Evolutionary conservation across 2,797 vertebrate genomes (phyloP).

Genomic region (Argentina silus): DNA sequence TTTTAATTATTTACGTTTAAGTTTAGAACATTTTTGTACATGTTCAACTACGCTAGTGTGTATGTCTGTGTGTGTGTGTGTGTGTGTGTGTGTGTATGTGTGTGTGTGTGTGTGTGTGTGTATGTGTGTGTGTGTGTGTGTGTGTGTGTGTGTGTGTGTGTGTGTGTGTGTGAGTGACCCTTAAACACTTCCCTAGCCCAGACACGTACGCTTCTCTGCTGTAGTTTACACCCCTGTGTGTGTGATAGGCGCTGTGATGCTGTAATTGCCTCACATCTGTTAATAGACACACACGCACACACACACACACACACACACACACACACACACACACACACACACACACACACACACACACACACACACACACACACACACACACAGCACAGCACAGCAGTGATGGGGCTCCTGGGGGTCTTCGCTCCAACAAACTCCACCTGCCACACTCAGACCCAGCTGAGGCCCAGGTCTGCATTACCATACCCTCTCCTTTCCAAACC

Average conservation of each 20-base stretch:
- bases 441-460: slow-evolving; percentile 75
- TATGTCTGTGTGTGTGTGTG: too few relatives aligned
- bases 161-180: too few relatives aligned
- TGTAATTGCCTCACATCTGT: slow-evolving; percentile 72
- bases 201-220: background rate
- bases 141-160: too few relatives aligned
- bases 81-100: too few relatives aligned
- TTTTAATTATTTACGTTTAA: background rate
- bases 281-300: slow-evolving; percentile 40
- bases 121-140: too few relatives aligned
- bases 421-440: slow-evolving; percentile 77
- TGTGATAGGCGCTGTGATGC: slow-evolving; percentile 58
- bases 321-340: slow-evolving; percentile 12
- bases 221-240: slow-evolving; percentile 22
- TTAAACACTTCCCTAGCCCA: too few relatives aligned
- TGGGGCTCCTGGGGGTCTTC: slow-evolving; percentile 71
- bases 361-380: background rate
- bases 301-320: background rate
- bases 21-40: background rate
- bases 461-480: slow-evolving; percentile 64
- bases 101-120: too few relatives aligned
- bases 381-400: slow-evolving; percentile 68
- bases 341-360: background rate
- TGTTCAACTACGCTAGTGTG: background rate
- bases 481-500: slow-evolving; percentile 47